Conservation (phyloP, 1,140 invertebrate genomes). For the Argopecten irradians region DNA sequence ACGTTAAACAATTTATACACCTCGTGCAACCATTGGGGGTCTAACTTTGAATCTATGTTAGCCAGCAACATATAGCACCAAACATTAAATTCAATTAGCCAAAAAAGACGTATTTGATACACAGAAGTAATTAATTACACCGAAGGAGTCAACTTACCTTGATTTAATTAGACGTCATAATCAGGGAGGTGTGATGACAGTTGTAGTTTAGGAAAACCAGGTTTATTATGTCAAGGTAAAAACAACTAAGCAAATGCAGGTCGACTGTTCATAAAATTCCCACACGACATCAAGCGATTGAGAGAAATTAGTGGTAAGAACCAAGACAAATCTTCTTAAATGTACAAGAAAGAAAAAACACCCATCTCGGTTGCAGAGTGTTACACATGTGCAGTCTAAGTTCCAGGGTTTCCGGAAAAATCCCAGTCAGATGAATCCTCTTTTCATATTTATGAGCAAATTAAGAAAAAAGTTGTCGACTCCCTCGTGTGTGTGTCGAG, state of each 20-base stretch:
- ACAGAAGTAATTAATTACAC: no score
- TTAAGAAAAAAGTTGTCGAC: no score
- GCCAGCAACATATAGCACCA: neutral
- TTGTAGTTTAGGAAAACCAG: no score
- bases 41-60: neutral
- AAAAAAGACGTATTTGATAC: no score
- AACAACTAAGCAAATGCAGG: neutral
- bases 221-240: neutral
- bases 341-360: neutral
- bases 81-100: neutral
- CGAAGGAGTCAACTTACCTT: neutral
- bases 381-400: neutral
- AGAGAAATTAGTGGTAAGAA: neutral
- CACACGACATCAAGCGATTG: neutral
- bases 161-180: neutral
- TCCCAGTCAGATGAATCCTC: neutral
- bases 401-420: neutral
- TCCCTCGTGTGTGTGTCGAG: neutral
- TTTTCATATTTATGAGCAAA: no score
- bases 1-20: neutral
- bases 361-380: neutral
- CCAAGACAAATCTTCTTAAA: neutral
- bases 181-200: neutral
- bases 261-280: neutral
- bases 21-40: no score